A percentile compares a stretch with the other conserved stretches of the same genome.
Evolutionary conservation across 2,888 invertebrate species (phyloP).

Genomic region (Dugesia japonica): DNA sequence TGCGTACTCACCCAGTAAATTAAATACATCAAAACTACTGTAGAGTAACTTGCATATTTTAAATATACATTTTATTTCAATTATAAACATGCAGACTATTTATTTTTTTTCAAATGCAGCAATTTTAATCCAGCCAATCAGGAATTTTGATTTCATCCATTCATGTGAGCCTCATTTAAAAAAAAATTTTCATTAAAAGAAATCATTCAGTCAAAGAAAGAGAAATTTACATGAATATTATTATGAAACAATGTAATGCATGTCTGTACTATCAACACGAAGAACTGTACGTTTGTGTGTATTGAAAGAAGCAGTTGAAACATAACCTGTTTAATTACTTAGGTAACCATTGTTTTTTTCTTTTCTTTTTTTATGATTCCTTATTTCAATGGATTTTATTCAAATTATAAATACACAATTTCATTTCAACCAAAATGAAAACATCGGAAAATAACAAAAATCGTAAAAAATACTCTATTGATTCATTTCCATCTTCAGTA

Average conservation of each 20-base stretch:
- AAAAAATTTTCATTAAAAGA: neutral
- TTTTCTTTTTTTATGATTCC: too few relatives aligned
- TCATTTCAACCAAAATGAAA: neutral
- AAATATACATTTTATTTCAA: too few relatives aligned
- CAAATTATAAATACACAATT: neutral
- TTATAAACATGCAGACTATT: too few relatives aligned
- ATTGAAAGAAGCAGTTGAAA: neutral
- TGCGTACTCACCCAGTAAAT: too few relatives aligned
- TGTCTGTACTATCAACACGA: neutral
- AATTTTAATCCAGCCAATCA: neutral
- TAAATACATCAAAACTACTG: too few relatives aligned
- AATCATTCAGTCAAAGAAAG: neutral
- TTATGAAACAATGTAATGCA: conserved; percentile 11
- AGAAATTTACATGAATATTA: neutral
- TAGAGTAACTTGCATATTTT: too few relatives aligned
- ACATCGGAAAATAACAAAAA: neutral
- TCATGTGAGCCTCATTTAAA: neutral
- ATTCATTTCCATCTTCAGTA: neutral
- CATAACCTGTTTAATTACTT: neutral
- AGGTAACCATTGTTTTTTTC: neutral
- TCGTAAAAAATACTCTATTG: neutral
- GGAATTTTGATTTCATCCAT: neutral
- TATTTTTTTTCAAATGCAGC: neutral
- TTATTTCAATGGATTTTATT: neutral
- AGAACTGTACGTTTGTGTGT: neutral